These are phyloP conservation scores for Meandrusa payeni DNA, from an alignment of 2,888 invertebrate species.

Conservation along the genomic window DNA sequence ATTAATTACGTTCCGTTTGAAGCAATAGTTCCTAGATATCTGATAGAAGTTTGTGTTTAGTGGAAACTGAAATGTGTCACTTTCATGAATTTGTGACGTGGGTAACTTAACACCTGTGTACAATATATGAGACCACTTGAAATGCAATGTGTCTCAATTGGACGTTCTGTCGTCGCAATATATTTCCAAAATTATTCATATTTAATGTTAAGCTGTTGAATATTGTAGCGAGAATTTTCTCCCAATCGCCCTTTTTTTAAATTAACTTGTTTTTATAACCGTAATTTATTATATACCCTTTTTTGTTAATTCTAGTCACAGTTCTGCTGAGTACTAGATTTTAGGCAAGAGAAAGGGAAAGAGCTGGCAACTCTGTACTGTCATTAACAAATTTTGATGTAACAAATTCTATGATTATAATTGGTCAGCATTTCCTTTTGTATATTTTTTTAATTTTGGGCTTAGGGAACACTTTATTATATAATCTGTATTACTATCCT, in stretches of 20 bases:
- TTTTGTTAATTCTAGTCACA: constrained; percentile 67
- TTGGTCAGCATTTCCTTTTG: not conserved
- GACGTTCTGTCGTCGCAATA: not conserved
- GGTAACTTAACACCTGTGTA: not conserved
- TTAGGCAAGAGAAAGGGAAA: constrained; percentile 30
- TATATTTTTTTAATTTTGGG: constrained; percentile 32
- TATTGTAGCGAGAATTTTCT: not conserved
- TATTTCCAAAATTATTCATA: constrained; percentile 4
- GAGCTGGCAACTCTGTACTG: constrained; percentile 5
- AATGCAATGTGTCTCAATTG: constrained; percentile 7
- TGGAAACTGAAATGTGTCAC: constrained; percentile 10
- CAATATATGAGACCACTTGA: constrained; percentile 4
- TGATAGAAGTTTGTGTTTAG: not conserved
- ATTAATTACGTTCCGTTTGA: constrained; percentile 4
- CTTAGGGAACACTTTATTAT: constrained; percentile 38
- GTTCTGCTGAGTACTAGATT: constrained; percentile 62
- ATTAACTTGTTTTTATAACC: constrained; percentile 22
- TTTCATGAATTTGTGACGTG: not conserved
- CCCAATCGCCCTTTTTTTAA: not conserved
- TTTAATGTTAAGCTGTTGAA: constrained; percentile 5
- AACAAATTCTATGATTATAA: too few relatives aligned
- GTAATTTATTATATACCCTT: constrained; percentile 33
- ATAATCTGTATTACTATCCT: constrained; percentile 2
- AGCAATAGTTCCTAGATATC: constrained; percentile 21
- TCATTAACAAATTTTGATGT: too few relatives aligned